A percentile compares a stretch with the other conserved stretches of the same genome.
Conservation (phyloP, 1,140 invertebrate species). For the Drosophila hydei region DNA sequence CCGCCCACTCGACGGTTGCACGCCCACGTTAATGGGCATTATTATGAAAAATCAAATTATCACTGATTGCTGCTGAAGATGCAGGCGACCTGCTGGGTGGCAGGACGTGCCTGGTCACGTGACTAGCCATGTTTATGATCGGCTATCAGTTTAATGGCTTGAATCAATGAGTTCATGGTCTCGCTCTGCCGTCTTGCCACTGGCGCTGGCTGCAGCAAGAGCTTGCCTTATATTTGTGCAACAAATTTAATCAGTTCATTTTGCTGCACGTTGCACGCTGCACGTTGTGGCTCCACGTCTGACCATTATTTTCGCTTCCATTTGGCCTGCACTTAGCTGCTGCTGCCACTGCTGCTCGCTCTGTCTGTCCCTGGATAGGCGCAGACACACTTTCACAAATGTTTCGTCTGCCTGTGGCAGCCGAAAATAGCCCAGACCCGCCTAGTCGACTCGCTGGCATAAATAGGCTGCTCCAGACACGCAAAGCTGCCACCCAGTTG, state of each 20-base stretch:
- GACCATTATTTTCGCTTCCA: slow-evolving; percentile 15
- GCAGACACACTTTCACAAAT: slow-evolving; percentile 7
- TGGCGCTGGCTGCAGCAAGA: slow-evolving; percentile 11
- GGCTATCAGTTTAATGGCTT: slow-evolving; percentile 62
- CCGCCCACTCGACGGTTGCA: slow-evolving; percentile 1
- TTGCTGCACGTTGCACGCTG: slow-evolving; percentile 2
- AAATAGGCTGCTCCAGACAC: slow-evolving; percentile 47
- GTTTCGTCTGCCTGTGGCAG: slow-evolving; percentile 21
- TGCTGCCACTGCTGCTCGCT: not conserved
- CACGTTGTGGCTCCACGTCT: not conserved
- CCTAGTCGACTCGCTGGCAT: slow-evolving; percentile 20
- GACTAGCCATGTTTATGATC: slow-evolving; percentile 57
- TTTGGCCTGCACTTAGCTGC: slow-evolving; percentile 17
- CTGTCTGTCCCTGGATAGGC: not conserved
- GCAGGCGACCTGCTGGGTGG: not conserved
- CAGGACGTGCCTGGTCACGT: slow-evolving; percentile 47
- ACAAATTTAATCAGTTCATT: slow-evolving; percentile 30
- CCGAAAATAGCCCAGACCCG: slow-evolving; percentile 37
- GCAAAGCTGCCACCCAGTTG: not conserved
- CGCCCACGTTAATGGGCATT: slow-evolving; percentile 27
- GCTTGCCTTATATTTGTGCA: slow-evolving; percentile 25
- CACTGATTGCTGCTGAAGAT: slow-evolving; percentile 50
- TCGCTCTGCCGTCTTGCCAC: not conserved
- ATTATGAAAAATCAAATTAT: slow-evolving; percentile 68
- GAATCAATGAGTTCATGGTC: slow-evolving; percentile 54